A percentile compares a stretch with the other conserved stretches of the same genome.
phyloP scores from a whole-genome alignment of 2,888 invertebrate species.

The Trisateles emortualis region DNA sequence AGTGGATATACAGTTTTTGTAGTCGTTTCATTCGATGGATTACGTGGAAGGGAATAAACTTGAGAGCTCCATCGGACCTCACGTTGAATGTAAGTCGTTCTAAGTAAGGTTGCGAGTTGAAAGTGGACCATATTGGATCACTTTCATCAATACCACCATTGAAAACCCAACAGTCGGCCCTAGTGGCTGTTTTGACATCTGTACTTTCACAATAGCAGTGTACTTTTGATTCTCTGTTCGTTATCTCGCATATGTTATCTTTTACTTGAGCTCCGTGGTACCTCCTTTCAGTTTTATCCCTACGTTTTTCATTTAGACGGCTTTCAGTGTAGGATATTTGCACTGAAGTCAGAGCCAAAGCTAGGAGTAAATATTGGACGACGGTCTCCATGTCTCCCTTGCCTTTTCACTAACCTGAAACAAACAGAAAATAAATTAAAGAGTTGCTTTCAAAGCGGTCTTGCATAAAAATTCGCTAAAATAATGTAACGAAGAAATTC shows the following conservation, averaged over 20 bases:
- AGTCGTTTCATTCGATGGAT: constrained; percentile 89
- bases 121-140: constrained; percentile 91
- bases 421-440: constrained; percentile 66
- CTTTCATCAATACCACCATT: constrained; percentile 89
- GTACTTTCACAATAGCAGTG: constrained; percentile 90
- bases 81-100: constrained; percentile 90
- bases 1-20: constrained; percentile 90
- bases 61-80: constrained; percentile 89
- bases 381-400: constrained; percentile 76
- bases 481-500: constrained; percentile 18
- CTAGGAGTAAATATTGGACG: constrained; percentile 83
- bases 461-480: constrained; percentile 15
- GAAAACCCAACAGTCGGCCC: constrained; percentile 93
- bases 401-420: constrained; percentile 71
- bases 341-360: constrained; percentile 82
- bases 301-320: constrained; percentile 84
- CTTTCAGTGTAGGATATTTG: constrained; percentile 85
- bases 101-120: constrained; percentile 90
- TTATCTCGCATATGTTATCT: constrained; percentile 87
- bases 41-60: constrained; percentile 90
- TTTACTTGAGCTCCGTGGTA: constrained; percentile 72
- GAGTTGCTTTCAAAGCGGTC: constrained; percentile 40
- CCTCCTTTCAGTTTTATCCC: constrained; percentile 82
- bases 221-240: constrained; percentile 85
- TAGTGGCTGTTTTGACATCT: constrained; percentile 86